Evolutionary conservation across 2,113 vertebrate genomes (phyloP).

Genomic region (Chaetorhynchus papuensis): DNA sequence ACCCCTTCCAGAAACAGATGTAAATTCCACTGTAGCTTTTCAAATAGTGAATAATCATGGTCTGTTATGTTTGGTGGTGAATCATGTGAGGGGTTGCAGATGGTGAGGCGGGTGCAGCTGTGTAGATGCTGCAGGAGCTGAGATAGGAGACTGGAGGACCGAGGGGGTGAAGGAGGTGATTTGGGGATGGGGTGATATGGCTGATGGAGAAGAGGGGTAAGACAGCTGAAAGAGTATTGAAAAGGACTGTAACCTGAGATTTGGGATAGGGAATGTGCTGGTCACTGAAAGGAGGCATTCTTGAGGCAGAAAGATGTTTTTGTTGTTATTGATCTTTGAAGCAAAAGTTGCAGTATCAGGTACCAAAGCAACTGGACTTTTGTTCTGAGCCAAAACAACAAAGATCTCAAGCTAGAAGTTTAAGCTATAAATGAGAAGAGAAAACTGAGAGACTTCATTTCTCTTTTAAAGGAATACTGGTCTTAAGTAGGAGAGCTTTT

Average conservation of each 20-base stretch:
- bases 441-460: not conserved
- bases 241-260: not conserved
- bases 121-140: not conserved
- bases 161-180: not conserved
- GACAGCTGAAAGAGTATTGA: not conserved
- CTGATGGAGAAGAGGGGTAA: not conserved
- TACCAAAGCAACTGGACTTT: not conserved
- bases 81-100: conserved; percentile 40
- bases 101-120: conserved; percentile 54
- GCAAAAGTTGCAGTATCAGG: not conserved
- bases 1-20: conserved; percentile 58
- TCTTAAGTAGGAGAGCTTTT: not conserved
- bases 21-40: conserved; percentile 59
- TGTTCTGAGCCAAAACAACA: not conserved
- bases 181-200: not conserved
- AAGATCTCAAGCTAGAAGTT: not conserved
- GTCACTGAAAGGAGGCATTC: not conserved
- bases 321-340: not conserved
- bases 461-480: not conserved
- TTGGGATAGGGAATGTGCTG: not conserved
- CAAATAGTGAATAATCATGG: conserved; percentile 56
- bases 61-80: conserved; percentile 50
- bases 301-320: not conserved
- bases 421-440: not conserved
- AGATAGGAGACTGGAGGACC: not conserved